Evolutionary conservation across 2,113 vertebrate species (phyloP).

Genomic region (Tautogolabrus adspersus): DNA sequence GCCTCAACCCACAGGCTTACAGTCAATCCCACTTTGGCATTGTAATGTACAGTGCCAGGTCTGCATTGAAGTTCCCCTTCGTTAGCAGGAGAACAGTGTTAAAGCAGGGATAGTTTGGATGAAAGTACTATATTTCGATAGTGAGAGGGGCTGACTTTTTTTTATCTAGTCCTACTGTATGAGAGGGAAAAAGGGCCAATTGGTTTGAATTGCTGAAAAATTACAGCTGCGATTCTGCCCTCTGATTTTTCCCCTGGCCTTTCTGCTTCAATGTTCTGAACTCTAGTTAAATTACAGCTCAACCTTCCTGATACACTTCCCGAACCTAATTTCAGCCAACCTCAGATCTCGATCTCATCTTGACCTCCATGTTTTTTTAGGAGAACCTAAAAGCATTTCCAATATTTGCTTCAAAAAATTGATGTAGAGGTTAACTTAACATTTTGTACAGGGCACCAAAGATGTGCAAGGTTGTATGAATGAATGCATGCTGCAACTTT

Average conservation of each 20-base stretch:
- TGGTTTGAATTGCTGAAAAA: conserved; percentile 74
- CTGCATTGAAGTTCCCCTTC: conserved; percentile 47
- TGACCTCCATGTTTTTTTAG: conserved; percentile 44
- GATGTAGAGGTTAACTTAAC: conserved; percentile 7
- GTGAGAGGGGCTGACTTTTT: conserved; percentile 54
- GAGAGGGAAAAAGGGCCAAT: conserved; percentile 50
- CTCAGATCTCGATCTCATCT: conserved; percentile 44
- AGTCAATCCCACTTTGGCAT: conserved; percentile 54
- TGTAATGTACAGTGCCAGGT: too few species aligned
- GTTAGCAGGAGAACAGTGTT: conserved; percentile 66
- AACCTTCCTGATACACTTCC: conserved; percentile 61
- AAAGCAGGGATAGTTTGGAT: too few species aligned
- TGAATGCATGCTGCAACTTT: conserved; percentile 13
- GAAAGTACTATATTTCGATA: background rate
- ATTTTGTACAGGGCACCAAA: conserved; percentile 20
- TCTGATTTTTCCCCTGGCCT: conserved; percentile 67
- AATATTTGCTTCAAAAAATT: conserved; percentile 28
- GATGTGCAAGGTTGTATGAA: conserved; percentile 15
- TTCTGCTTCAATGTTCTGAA: conserved; percentile 71
- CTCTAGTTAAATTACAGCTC: conserved; percentile 62
- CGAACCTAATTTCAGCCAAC: conserved; percentile 55
- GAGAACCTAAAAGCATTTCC: conserved; percentile 27
- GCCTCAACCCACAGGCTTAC: conserved; percentile 11
- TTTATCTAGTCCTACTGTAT: conserved; percentile 67
- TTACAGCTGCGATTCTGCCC: conserved; percentile 70